Conservation (phyloP, 1,140 invertebrate genomes). For the Notospermus geniculatus region DNA sequence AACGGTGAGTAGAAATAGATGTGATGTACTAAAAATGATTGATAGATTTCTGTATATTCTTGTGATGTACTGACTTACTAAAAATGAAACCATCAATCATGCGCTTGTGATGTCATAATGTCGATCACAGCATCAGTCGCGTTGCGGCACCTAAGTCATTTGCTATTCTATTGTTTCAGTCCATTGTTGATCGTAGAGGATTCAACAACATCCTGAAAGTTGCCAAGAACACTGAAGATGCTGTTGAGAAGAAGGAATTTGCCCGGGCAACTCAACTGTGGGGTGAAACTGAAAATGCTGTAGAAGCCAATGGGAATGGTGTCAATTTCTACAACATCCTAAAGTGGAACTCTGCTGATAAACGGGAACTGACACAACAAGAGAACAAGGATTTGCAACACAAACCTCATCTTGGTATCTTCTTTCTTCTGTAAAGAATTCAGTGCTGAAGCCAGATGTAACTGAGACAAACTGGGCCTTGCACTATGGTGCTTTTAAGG, state of each 20-base stretch:
- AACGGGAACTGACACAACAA: background rate
- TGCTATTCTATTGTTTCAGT: constrained; percentile 60
- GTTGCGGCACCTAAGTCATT: constrained; percentile 60
- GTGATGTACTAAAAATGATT: background rate
- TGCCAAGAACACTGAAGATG: constrained; percentile 44
- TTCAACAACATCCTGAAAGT: constrained; percentile 43
- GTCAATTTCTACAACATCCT: constrained; percentile 83
- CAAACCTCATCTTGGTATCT: background rate
- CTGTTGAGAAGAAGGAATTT: constrained; percentile 58
- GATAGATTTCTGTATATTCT: no score
- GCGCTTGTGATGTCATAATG: background rate
- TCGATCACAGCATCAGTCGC: constrained; percentile 34
- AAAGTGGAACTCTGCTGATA: constrained; percentile 17
- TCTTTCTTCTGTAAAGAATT: no score
- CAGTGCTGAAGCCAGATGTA: no score
- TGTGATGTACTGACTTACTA: no score
- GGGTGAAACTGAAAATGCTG: constrained; percentile 64
- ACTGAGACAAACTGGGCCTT: no score
- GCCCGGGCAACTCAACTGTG: constrained; percentile 65
- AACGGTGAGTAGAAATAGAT: constrained; percentile 59
- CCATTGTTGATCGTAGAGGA: constrained; percentile 58
- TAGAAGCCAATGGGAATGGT: constrained; percentile 58
- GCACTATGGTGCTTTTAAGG: no score
- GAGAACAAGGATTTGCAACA: no score
- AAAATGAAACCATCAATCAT: no score